Evolutionary conservation across 2,113 vertebrate species (phyloP), one percentile per base, ranked within the genome.

Genomic region (Brachirus orientalis): DNA sequence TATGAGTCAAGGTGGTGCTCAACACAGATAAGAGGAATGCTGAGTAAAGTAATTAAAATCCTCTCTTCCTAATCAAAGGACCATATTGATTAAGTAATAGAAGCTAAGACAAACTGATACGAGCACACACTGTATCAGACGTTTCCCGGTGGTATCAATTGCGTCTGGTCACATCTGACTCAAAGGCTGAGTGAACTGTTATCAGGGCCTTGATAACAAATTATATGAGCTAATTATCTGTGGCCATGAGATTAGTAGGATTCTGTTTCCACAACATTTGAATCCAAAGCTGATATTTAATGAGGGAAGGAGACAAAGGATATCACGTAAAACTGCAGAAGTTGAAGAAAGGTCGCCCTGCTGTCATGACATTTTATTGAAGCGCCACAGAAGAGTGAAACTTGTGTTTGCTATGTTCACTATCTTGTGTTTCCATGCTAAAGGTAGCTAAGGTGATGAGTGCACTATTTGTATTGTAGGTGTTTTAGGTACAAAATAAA

Each of bases 1-100:
- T 41, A 10, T 11, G 36, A 48, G 19, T 43, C 12, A 0, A 35
- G 11, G 48, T n/a, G 28, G 18, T 75, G 56, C 50, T 61, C 28
- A 75, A 22, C 33, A 56, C 3, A 37, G 19, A 17, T 7, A 41
- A 56, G 17, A 62, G 0, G 1, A 57, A 20, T 5, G 20, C 45
- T 38, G 35, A 68, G 52, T 79, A 69, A 85, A 61, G 20, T 38
- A 57, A 75, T 69, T 28, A 63, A 62, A 77, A 19, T 40, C 8
- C 22, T 53, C n/a, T 11, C 47, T 28, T 0, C 20, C 41, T 61
- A 69, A 66, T 75, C 45, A 48, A 16, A n/a, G n/a, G 11, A 22
- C 4, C 54, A 47, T 0, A 10, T 22, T 66, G 10, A 64, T 33
- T 54, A 3, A 43, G 43, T 36, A 36, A 20, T 12, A 36, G 2